Evolutionary conservation across 2,797 vertebrate species (phyloP).

Genomic region (Hippopotamyrus pictus): DNA sequence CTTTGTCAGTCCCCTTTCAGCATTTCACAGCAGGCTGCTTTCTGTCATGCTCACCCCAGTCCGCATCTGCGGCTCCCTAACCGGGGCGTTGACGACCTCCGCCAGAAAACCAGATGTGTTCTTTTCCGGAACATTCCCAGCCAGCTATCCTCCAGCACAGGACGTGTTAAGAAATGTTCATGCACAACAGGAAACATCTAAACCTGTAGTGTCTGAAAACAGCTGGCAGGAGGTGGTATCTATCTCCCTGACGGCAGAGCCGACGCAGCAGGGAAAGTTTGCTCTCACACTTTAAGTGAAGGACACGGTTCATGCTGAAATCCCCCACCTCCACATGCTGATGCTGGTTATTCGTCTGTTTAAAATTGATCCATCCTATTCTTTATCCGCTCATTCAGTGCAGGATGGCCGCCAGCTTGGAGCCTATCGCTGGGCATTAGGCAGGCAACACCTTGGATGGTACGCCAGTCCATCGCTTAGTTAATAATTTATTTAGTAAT

Average conservation of each 20-base stretch:
- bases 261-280: neutral
- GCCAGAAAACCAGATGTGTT: neutral
- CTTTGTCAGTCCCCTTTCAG: neutral
- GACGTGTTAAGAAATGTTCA: neutral
- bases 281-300: neutral
- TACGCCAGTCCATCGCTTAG: neutral
- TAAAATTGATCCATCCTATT: neutral
- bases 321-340: neutral
- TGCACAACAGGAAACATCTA: neutral
- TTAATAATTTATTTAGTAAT: neutral
- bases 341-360: neutral
- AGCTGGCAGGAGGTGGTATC: neutral
- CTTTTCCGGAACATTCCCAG: neutral
- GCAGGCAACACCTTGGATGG: neutral
- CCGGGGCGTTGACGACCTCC: neutral
- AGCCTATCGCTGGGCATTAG: neutral
- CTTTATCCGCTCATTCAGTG: neutral
- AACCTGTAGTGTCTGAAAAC: neutral
- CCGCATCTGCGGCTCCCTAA: neutral
- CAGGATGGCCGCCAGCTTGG: neutral
- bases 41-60: neutral
- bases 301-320: neutral
- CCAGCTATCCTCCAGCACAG: neutral
- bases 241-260: neutral
- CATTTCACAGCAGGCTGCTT: neutral